Evolutionary conservation across 2,797 vertebrate species (phyloP), one percentile per base, ranked within the genome.

Genomic region (Enteromius trimaculatus): DNA sequence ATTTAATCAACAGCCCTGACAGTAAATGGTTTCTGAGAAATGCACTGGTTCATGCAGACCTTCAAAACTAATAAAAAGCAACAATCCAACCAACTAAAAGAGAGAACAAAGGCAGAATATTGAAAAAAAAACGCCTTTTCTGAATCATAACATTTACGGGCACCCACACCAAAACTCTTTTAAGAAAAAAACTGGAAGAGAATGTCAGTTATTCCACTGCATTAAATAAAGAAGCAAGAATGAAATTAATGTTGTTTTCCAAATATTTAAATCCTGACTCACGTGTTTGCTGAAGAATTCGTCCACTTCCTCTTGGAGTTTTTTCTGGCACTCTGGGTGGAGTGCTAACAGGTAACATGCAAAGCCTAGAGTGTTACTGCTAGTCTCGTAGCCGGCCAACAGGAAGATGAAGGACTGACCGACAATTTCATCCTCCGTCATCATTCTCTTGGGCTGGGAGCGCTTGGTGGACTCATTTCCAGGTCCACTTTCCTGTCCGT

Each of bases 371-470:
- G 96, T 95, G 92, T 93, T 98, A 81, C 96, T 96, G 89, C 95
- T 94, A 39, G 97, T 97, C 92, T 99, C 96, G 0, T 97, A 97
- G 8, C 97, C 97, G 0, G 97, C 97, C 0, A 98, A 91, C 58
- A 99, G 94, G 89, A 99, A 99, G 84, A 99, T 86, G 83, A 96
- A 96, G 39, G 97, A 95, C 88, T 99, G 98, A 64, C 96, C 97
- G 86, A 97, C 93, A 0, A 99, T 93, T 92, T 99, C 97, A 10
- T 98, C 97, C 75, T 96, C 95, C 0, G 92, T 97, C 77, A 99
- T 92, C 0, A n/a, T 90, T 81, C 92, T 94, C 88, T 90, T 93
- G 83, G 92, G 93, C 4, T 87, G 74, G 39, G 1, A 53, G 0
- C 21, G 83, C 3, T 65, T 26, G 47, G 68, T 7, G 0, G 86